Conservation (phyloP, 2,797 vertebrate species). For the Limosa lapponica region DNA sequence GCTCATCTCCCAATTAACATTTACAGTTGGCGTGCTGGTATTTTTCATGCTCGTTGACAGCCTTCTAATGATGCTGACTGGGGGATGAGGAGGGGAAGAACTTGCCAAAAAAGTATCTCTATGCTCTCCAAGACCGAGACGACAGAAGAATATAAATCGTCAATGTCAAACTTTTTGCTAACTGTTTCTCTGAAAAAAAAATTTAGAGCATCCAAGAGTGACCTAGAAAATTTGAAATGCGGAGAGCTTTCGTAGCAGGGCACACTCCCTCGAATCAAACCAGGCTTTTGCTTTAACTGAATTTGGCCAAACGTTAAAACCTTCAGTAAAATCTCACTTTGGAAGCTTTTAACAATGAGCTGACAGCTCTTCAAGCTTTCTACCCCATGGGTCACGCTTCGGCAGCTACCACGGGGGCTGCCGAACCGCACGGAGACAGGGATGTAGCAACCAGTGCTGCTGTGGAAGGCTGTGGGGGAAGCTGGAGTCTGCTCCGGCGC, state of each 20-base stretch:
- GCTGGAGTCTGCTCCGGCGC: neutral
- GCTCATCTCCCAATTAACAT: slow-evolving; percentile 23
- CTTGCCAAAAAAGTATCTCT: slow-evolving; percentile 30
- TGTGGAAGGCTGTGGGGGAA: neutral
- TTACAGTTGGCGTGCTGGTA: neutral
- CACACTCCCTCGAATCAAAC: neutral
- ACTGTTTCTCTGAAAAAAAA: slow-evolving; percentile 7
- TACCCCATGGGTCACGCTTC: neutral
- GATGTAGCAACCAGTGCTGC: neutral
- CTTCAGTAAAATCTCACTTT: neutral
- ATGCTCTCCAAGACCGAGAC: neutral
- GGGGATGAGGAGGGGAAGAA: slow-evolving; percentile 33
- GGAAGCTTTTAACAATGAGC: neutral
- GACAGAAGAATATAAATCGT: slow-evolving; percentile 33
- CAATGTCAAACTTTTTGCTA: slow-evolving; percentile 29
- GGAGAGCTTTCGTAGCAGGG: neutral
- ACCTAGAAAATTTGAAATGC: slow-evolving; percentile 13
- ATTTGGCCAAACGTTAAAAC: neutral
- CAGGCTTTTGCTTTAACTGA: neutral
- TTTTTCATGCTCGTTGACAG: slow-evolving; percentile 38
- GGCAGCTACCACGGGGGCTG: neutral
- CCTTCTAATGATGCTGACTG: slow-evolving; percentile 42
- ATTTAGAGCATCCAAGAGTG: slow-evolving; percentile 16
- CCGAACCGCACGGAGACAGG: accelerated
- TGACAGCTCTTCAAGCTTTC: neutral